phyloP scores from a whole-genome alignment of 2,888 invertebrate genomes.

The Pachymerium ferrugineum region DNA sequence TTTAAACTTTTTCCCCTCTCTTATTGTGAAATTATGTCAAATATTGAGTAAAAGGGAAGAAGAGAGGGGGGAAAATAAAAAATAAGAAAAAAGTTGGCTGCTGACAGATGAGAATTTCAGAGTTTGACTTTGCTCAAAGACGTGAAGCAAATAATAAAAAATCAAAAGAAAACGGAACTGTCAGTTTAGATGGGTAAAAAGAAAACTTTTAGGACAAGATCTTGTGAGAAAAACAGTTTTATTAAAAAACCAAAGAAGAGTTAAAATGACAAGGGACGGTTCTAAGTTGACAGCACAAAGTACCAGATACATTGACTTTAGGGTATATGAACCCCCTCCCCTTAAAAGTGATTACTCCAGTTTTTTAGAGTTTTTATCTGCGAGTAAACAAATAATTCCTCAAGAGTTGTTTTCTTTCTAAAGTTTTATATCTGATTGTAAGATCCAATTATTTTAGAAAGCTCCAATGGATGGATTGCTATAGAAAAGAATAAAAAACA shows the following conservation, averaged over 20 bases:
- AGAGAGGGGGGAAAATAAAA: no score
- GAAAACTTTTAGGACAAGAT: constrained; percentile 24
- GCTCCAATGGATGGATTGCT: no score
- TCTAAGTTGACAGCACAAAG: constrained; percentile 14
- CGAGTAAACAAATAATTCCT: constrained; percentile 24
- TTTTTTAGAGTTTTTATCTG: constrained; percentile 1
- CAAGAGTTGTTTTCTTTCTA: not conserved
- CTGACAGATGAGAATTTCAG: constrained; percentile 27
- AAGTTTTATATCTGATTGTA: not conserved
- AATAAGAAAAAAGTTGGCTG: constrained; percentile 1
- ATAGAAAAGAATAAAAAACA: no score
- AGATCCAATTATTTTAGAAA: not conserved
- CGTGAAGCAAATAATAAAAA: constrained; percentile 19
- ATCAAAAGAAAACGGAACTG: constrained; percentile 5
- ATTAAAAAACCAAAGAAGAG: constrained; percentile 26
- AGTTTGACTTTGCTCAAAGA: not conserved
- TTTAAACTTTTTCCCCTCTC: not conserved
- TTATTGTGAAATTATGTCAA: constrained; percentile 14
- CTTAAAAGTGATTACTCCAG: constrained; percentile 13
- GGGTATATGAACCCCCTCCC: not conserved
- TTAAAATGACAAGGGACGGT: constrained; percentile 25
- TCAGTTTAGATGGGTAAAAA: constrained; percentile 27
- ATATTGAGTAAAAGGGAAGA: constrained; percentile 6
- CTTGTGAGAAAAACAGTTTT: constrained; percentile 24
- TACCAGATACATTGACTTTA: constrained; percentile 17